Conservation (phyloP, 2,888 invertebrate species). For the Polymixis flavicincta region DNA sequence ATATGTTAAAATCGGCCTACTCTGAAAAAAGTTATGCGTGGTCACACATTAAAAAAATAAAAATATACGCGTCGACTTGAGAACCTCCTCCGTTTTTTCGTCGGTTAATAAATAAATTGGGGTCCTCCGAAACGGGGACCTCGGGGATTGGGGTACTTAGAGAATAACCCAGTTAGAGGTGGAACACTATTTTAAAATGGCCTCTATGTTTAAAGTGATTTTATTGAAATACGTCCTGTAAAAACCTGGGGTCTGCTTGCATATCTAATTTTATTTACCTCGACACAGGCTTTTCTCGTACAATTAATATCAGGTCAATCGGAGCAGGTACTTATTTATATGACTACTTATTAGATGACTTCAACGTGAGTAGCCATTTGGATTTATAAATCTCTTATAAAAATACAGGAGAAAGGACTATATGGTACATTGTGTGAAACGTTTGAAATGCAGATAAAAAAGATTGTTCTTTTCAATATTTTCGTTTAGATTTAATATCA, state of each 20-base stretch:
- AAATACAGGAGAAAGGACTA: not conserved
- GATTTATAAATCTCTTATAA: not conserved
- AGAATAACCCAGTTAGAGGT: not conserved
- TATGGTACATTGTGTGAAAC: not conserved
- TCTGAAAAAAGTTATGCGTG: too few species aligned
- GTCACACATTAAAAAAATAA: too few species aligned
- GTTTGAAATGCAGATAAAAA: not conserved
- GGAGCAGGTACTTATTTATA: not conserved
- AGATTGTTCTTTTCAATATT: not conserved
- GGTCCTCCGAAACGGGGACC: too few species aligned
- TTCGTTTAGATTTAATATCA: constrained; percentile 12
- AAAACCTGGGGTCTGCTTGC: not conserved
- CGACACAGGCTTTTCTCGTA: not conserved
- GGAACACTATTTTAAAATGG: not conserved
- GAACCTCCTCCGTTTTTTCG: too few species aligned
- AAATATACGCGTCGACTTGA: too few species aligned
- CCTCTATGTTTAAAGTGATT: not conserved
- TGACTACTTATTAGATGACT: not conserved
- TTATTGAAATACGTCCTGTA: not conserved
- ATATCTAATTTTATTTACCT: not conserved
- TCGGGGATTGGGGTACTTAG: too few species aligned
- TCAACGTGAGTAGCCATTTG: not conserved
- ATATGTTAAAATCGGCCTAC: too few species aligned
- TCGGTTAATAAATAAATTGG: too few species aligned
- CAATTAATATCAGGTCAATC: not conserved